Percentiles rank a stretch among this genome's conserved stretches.
These are phyloP conservation scores for Caenorhabditis angaria DNA, from an alignment of 2,888 invertebrate genomes.

Conservation along the genomic window DNA sequence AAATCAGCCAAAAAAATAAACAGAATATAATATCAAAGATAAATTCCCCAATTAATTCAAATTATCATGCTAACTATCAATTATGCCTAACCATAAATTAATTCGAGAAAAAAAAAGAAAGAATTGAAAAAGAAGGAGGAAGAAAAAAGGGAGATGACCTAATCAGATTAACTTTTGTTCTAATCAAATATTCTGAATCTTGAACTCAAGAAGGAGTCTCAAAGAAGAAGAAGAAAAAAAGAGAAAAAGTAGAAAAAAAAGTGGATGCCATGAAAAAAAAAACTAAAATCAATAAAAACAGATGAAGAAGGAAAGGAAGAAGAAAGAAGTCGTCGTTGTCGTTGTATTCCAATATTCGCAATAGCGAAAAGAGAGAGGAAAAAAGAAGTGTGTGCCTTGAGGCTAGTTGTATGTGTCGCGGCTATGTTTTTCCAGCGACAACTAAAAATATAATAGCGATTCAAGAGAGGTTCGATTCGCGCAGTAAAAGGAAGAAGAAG, in stretches of 20 bases:
- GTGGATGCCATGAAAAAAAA: constrained; percentile 3
- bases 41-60: no score
- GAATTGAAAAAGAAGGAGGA: not conserved
- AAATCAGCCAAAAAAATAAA: no score
- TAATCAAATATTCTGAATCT: no score
- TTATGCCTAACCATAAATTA: no score
- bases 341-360: constrained; percentile 12
- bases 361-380: not conserved
- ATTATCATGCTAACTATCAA: no score
- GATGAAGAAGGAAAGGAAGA: constrained; percentile 10
- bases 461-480: not conserved
- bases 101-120: no score
- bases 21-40: no score
- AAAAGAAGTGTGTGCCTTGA: constrained; percentile 8
- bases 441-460: not conserved
- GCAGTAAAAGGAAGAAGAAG: not conserved
- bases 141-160: not conserved
- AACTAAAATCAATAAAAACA: constrained; percentile 30
- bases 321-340: constrained; percentile 20
- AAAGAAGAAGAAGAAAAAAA: constrained; percentile 12
- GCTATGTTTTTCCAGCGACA: constrained; percentile 9
- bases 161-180: no score
- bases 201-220: no score
- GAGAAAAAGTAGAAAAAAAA: constrained; percentile 4
- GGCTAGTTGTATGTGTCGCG: no score